phyloP scores from a whole-genome alignment of 2,113 vertebrate genomes.

The Paradoxurus hermaphroditus region DNA sequence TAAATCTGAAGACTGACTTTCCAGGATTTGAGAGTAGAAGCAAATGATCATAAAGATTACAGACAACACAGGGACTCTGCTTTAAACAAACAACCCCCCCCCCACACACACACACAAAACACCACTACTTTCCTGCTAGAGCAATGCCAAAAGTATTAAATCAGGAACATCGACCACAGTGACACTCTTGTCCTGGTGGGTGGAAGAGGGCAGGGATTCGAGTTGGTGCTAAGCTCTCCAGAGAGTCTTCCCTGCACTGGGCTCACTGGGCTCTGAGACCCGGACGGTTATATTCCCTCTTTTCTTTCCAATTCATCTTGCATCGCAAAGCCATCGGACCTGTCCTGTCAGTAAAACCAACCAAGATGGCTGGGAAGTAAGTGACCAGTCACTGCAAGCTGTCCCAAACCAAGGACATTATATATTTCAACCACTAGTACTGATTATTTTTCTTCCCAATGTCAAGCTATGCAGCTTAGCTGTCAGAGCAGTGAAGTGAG shows the following conservation, averaged over 20 bases:
- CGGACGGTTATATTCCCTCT: neutral
- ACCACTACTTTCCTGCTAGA: neutral
- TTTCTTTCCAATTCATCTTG: neutral
- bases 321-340: neutral
- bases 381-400: neutral
- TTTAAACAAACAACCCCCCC: neutral
- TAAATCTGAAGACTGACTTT: neutral
- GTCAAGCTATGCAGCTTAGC: conserved; percentile 16
- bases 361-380: neutral
- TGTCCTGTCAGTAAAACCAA: conserved; percentile 18
- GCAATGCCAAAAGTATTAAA: neutral
- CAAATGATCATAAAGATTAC: neutral
- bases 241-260: neutral
- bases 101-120: neutral
- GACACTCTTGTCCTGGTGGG: neutral
- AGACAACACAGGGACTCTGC: neutral
- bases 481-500: conserved; percentile 64
- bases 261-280: neutral
- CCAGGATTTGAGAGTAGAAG: neutral
- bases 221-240: too few species aligned
- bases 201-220: neutral
- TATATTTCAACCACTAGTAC: conserved; percentile 3
- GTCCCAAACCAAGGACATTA: conserved; percentile 21
- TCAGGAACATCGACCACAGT: neutral
- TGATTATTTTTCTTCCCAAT: conserved; percentile 36